Base-by-base conservation (phyloP, 2,113 vertebrate species). In the Neodon shergylaensis region DNA sequence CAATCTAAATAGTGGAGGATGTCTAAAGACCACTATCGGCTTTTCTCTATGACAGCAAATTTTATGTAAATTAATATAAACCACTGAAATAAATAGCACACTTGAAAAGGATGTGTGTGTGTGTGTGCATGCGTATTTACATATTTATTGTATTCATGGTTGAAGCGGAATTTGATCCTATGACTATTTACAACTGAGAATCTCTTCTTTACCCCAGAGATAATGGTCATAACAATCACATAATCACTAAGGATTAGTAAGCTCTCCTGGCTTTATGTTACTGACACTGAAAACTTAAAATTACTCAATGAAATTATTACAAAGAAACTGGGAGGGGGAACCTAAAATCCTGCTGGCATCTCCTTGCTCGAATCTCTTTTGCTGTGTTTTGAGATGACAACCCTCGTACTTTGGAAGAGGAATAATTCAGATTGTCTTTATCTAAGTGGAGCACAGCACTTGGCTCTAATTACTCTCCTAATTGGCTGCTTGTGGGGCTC, bases 1-100 rank as follows among this genome's bases (percentile, higher is more conserved):
- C 1, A 13, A 44, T 33, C 54, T 33, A 65, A 74, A 36, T 36
- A 78, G 61, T 0, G 36, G 78, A 92, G 39, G 44, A 19, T 12
- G 31, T 49, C 63, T 24, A 65, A 83, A 87, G 36, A 94, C 24
- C 13, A 68, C 1, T 2, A 54, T 49, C 78, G 63, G 49, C n/a
- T 89, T 65, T 61, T 77, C 42, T 92, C 70, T 79, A 42, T 65
- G 65, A 36, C 17, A 84, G n/a, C 17, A 78, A 36, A 89, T 70
- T 28, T 65, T 63, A 81, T n/a, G 61, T 42, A 92, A 91, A 85
- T 70, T 93, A 83, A 90, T 78, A 73, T 44, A 49, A 95, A 39
- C 2, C 10, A 73, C n/a, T 83, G 63, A 92, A 84, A 95, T 61
- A 90, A 70, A 81, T 10, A 70, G 21, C 72, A 77, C 36, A 52